Conservation (phyloP, 92 coral and sea anemone genomes). For the Palythoa heliodiscus region DNA sequence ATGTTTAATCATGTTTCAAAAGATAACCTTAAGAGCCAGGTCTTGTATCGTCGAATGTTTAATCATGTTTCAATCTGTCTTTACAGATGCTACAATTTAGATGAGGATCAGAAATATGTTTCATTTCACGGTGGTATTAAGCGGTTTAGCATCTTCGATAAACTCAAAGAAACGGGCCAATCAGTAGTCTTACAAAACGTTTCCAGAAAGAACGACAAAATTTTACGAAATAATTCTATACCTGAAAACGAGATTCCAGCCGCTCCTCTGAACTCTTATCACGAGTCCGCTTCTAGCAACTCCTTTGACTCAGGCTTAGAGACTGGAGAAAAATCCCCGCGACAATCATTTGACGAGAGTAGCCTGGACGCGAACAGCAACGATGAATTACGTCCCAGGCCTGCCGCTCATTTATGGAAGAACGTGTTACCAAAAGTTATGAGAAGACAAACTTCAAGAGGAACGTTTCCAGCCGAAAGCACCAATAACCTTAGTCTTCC, state of each 20-base stretch:
- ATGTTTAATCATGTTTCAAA: neutral
- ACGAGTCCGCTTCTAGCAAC: neutral
- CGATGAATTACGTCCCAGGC: neutral
- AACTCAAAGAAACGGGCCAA: neutral
- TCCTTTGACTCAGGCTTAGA: constrained; percentile 31
- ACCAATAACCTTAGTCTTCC: constrained; percentile 16
- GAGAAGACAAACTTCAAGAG: constrained; percentile 14
- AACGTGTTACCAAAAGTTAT: constrained; percentile 5
- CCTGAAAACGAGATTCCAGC: neutral
- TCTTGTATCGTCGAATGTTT: too few relatives aligned
- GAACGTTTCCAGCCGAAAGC: neutral
- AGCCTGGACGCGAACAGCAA: constrained; percentile 5
- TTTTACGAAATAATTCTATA: constrained; percentile 8
- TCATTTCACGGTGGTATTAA: constrained; percentile 28
- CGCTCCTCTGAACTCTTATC: neutral
- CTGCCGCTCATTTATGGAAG: constrained; percentile 33
- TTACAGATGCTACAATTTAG: constrained; percentile 17
- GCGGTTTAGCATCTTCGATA: constrained; percentile 25
- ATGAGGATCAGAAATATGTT: constrained; percentile 27
- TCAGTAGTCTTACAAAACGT: constrained; percentile 33
- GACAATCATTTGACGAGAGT: constrained; percentile 12
- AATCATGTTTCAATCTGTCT: neutral
- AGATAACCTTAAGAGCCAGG: too few relatives aligned
- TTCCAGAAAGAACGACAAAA: neutral
- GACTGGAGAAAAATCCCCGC: constrained; percentile 15